These are phyloP conservation scores for Ectropis grisescens DNA, from an alignment of 1,140 invertebrate species.

Conservation along the genomic window DNA sequence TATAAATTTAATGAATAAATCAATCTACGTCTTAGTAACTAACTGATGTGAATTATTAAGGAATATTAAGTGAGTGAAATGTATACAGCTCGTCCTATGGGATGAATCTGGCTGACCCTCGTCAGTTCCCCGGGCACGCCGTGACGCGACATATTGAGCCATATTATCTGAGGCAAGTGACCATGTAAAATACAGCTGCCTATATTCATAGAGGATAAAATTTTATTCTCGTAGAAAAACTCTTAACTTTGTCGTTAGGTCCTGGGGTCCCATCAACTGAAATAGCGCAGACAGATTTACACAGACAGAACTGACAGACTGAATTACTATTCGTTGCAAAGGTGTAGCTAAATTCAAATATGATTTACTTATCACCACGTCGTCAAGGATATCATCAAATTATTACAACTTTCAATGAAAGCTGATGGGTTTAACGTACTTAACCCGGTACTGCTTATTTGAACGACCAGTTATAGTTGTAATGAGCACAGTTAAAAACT, in stretches of 20 bases:
- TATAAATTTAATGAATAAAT: no score
- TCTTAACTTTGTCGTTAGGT: neutral
- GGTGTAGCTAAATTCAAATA: no score
- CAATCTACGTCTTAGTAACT: no score
- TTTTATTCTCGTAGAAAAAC: no score
- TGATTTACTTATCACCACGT: no score
- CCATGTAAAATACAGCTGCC: constrained; percentile 1
- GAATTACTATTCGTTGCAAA: no score
- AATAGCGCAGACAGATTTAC: neutral
- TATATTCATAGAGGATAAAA: constrained; percentile 2
- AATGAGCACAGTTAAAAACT: no score
- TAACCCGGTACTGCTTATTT: no score
- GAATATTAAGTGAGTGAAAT: constrained; percentile 6
- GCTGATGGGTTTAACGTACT: no score
- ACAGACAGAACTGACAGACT: neutral
- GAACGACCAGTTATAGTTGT: no score
- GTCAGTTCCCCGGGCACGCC: neutral
- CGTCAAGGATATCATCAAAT: no score
- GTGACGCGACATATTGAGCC: constrained; percentile 5
- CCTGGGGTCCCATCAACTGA: neutral
- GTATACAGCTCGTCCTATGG: neutral
- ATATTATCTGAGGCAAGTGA: constrained; percentile 6
- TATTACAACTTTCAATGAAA: no score
- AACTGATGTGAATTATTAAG: constrained; percentile 8
- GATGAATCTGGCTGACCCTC: constrained; percentile 9